Percentiles rank a stretch among this genome's conserved stretches.
phyloP scores from a whole-genome alignment of 2,113 vertebrate genomes.

The Myotis yumanensis region DNA sequence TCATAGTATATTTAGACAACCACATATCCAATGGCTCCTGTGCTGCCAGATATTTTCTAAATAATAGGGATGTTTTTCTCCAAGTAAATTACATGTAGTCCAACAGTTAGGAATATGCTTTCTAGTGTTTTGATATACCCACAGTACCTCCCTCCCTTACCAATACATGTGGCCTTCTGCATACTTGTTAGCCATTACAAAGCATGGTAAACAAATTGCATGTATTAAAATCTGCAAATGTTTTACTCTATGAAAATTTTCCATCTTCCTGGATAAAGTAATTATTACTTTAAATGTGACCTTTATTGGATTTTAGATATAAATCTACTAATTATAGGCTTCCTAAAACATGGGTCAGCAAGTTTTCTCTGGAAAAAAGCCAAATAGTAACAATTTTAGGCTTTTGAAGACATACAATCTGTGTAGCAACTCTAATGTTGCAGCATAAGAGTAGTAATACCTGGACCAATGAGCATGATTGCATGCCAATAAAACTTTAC shows the following conservation, averaged over 20 bases:
- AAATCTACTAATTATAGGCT: not conserved
- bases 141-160: not conserved
- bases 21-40: not conserved
- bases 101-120: not conserved
- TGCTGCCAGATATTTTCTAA: not conserved
- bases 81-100: not conserved
- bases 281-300: not conserved
- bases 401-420: not conserved
- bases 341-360: not conserved
- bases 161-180: not conserved
- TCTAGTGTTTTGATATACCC: not conserved
- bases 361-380: not conserved
- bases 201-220: not conserved
- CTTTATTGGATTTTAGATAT: not conserved
- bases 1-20: not conserved
- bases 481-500: not conserved
- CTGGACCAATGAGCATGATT: not conserved
- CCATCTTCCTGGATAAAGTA: not conserved
- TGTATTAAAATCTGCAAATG: not conserved
- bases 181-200: not conserved
- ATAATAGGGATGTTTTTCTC: not conserved
- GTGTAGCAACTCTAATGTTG: not conserved
- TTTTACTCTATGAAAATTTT: not conserved
- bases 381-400: not conserved
- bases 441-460: not conserved